A percentile compares a stretch with the other conserved stretches of the same genome.
Conservation (phyloP, 1,140 invertebrate species). For the Bathynomus jamesi region DNA sequence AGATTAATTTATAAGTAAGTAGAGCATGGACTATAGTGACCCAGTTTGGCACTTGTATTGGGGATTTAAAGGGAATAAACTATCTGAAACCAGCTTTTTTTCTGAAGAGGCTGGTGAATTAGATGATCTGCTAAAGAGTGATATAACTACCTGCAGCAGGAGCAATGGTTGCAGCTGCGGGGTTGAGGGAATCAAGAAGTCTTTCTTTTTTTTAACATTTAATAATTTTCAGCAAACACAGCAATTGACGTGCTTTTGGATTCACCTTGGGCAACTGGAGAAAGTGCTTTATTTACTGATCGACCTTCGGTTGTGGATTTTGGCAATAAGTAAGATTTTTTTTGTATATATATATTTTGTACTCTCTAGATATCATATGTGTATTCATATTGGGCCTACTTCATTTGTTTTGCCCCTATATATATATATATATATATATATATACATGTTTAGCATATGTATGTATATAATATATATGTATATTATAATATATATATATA, state of each 20-base stretch:
- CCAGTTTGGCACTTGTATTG: too few relatives aligned
- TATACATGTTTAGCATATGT: not conserved
- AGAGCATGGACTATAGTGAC: too few relatives aligned
- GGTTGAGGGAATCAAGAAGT: too few relatives aligned
- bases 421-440: not conserved
- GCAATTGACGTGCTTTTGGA: constrained; percentile 84
- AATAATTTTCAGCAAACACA: constrained; percentile 54
- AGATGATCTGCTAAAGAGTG: too few relatives aligned
- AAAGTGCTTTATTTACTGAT: constrained; percentile 68
- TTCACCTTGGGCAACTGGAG: constrained; percentile 80
- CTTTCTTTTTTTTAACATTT: not conserved
- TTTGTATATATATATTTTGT: not conserved
- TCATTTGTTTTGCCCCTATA: too few relatives aligned
- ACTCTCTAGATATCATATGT: not conserved
- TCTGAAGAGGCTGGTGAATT: too few relatives aligned
- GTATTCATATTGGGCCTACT: not conserved
- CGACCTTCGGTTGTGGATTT: constrained; percentile 71
- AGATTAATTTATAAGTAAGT: too few relatives aligned
- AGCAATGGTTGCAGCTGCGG: too few relatives aligned
- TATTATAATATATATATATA: not conserved
- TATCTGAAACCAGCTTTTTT: too few relatives aligned
- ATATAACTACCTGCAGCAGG: too few relatives aligned
- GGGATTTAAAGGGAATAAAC: too few relatives aligned
- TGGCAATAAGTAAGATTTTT: constrained; percentile 55
- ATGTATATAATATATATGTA: not conserved